Evolutionary conservation across 1,140 invertebrate genomes (phyloP).

Genomic region (Brachionus manjavacas): DNA sequence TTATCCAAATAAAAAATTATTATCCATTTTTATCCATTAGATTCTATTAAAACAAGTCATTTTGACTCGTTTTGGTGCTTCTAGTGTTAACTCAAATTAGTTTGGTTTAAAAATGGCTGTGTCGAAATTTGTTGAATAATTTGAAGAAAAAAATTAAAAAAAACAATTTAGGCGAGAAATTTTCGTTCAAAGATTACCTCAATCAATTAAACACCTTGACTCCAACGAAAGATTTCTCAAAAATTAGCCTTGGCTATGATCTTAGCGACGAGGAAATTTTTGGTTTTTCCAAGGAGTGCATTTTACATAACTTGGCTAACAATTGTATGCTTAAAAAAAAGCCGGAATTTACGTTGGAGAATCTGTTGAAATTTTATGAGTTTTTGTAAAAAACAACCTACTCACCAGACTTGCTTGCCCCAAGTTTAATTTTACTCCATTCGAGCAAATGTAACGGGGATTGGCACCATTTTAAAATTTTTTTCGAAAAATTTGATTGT

Average conservation of each 20-base stretch:
- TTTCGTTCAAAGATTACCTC: not conserved
- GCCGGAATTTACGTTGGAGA: not conserved
- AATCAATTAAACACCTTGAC: not conserved
- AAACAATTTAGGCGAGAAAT: not conserved
- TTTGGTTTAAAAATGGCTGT: not conserved
- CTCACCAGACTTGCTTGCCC: not conserved
- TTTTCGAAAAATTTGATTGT: not conserved
- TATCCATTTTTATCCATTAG: no score
- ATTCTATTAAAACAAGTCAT: no score
- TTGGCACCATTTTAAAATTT: not conserved
- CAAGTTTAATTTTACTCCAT: slow-evolving; percentile 24
- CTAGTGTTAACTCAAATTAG: no score
- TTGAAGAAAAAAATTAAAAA: not conserved
- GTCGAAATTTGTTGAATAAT: not conserved
- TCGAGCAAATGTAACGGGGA: slow-evolving; percentile 10
- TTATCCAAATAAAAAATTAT: no score
- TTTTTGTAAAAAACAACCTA: not conserved
- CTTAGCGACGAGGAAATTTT: not conserved
- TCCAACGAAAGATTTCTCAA: not conserved
- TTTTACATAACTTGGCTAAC: not conserved
- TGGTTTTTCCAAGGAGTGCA: not conserved
- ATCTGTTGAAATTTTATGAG: not conserved
- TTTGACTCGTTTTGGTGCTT: no score
- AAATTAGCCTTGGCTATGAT: not conserved
- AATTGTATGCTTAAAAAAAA: not conserved